Percentiles rank a stretch among this genome's conserved stretches.
Conservation (phyloP, 2,888 invertebrate species). For the Diaprepes abbreviatus region DNA sequence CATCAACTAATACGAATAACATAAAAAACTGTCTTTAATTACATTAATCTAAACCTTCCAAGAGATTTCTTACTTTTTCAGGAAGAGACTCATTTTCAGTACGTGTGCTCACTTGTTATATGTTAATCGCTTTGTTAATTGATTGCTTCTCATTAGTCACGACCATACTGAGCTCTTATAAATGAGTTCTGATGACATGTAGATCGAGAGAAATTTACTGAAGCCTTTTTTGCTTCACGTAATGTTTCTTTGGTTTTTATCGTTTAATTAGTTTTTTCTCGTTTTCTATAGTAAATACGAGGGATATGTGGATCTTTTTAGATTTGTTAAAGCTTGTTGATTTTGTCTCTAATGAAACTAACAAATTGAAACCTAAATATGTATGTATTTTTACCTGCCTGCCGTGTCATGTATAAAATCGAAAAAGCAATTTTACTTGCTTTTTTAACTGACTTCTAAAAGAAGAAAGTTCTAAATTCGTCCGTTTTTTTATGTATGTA, state of each 20-base stretch:
- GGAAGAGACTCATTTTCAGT: too few species aligned
- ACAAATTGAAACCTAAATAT: too few species aligned
- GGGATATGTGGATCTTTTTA: conserved; percentile 25
- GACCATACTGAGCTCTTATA: conserved; percentile 42
- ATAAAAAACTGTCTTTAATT: conserved; percentile 44
- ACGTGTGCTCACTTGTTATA: conserved; percentile 44
- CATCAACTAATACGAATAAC: background rate
- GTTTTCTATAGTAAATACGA: background rate
- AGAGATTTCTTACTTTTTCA: conserved; percentile 45
- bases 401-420: too few species aligned
- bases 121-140: conserved; percentile 50
- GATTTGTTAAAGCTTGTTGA: too few species aligned
- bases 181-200: conserved; percentile 43
- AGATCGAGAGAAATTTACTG: conserved; percentile 44
- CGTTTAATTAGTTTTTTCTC: conserved; percentile 41
- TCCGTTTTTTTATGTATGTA: too few species aligned
- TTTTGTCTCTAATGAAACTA: too few species aligned
- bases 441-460: too few species aligned
- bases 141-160: conserved; percentile 45
- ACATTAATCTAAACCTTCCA: conserved; percentile 43
- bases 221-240: conserved; percentile 38
- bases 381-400: too few species aligned
- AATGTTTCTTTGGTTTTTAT: conserved; percentile 40
- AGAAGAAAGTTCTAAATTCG: too few species aligned
- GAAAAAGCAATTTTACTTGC: too few species aligned